Evolutionary conservation across 2,888 invertebrate genomes (phyloP).

Genomic region (Isoperla grammatica): DNA sequence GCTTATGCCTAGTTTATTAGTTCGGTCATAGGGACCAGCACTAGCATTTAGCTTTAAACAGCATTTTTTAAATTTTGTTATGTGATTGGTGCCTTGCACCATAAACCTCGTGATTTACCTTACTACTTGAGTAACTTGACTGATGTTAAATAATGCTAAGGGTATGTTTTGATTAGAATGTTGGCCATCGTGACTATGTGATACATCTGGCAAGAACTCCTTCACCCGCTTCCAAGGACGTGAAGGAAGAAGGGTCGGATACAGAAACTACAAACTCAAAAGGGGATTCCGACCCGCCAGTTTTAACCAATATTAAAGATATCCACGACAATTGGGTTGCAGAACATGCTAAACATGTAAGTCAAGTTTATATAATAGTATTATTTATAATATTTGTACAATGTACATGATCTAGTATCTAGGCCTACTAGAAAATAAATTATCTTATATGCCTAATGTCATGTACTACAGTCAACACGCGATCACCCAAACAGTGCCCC

Average conservation of each 20-base stretch:
- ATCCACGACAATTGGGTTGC: slow-evolving; percentile 65
- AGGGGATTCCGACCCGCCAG: slow-evolving; percentile 41
- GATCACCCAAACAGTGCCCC: too few species aligned
- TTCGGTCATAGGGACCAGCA: too few species aligned
- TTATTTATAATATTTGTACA: too few species aligned
- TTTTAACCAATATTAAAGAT: slow-evolving; percentile 49
- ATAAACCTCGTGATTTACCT: not conserved
- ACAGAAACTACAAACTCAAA: slow-evolving; percentile 41
- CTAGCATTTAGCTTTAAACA: too few species aligned
- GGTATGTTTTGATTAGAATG: slow-evolving; percentile 47
- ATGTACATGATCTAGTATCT: too few species aligned
- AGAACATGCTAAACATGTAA: slow-evolving; percentile 74
- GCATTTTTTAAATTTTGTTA: not conserved
- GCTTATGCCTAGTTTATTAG: too few species aligned
- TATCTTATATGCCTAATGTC: too few species aligned
- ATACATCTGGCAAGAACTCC: slow-evolving; percentile 76
- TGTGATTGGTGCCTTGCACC: too few species aligned
- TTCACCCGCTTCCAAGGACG: slow-evolving; percentile 46
- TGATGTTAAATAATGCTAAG: slow-evolving; percentile 30
- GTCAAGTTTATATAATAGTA: too few species aligned
- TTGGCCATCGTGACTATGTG: slow-evolving; percentile 64
- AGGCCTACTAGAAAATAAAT: too few species aligned
- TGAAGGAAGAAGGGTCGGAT: slow-evolving; percentile 30
- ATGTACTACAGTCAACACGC: too few species aligned
- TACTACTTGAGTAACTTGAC: too few species aligned